These are phyloP conservation scores for Petrolisthes manimaculis DNA, from an alignment of 2,888 invertebrate genomes.

Conservation along the genomic window DNA sequence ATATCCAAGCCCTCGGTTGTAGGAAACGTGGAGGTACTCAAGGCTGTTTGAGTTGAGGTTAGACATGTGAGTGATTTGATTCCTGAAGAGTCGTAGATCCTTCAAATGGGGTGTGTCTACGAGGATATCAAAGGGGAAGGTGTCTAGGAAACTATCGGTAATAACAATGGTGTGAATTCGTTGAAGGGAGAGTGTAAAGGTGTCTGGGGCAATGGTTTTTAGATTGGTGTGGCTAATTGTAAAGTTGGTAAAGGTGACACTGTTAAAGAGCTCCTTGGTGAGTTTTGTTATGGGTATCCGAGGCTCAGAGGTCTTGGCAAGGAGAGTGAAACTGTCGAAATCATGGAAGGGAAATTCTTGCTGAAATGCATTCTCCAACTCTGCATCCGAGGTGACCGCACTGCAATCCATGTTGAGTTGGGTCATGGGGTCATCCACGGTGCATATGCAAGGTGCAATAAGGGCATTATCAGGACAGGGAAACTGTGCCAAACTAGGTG, in stretches of 20 bases:
- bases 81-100: slow-evolving; percentile 41
- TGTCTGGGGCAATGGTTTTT: neutral
- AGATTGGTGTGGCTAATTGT: slow-evolving; percentile 31
- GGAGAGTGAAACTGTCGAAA: neutral
- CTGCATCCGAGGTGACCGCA: neutral
- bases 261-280: neutral
- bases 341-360: slow-evolving; percentile 19
- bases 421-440: neutral
- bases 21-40: slow-evolving; percentile 26
- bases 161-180: neutral
- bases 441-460: slow-evolving; percentile 23
- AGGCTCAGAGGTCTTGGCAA: neutral
- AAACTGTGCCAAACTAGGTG: neutral
- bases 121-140: slow-evolving; percentile 43
- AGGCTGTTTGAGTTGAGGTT: slow-evolving; percentile 27
- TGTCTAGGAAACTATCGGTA: slow-evolving; percentile 8
- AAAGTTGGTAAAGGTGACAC: slow-evolving; percentile 23
- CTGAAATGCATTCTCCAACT: slow-evolving; percentile 11
- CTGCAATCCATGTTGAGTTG: slow-evolving; percentile 26
- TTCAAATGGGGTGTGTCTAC: neutral
- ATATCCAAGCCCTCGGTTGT: slow-evolving; percentile 18
- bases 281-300: neutral
- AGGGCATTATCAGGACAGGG: slow-evolving; percentile 25
- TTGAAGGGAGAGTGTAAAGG: neutral
- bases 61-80: slow-evolving; percentile 26